Conservation (phyloP, 1,140 invertebrate species). For the Lordiphosa clarofinis region DNA sequence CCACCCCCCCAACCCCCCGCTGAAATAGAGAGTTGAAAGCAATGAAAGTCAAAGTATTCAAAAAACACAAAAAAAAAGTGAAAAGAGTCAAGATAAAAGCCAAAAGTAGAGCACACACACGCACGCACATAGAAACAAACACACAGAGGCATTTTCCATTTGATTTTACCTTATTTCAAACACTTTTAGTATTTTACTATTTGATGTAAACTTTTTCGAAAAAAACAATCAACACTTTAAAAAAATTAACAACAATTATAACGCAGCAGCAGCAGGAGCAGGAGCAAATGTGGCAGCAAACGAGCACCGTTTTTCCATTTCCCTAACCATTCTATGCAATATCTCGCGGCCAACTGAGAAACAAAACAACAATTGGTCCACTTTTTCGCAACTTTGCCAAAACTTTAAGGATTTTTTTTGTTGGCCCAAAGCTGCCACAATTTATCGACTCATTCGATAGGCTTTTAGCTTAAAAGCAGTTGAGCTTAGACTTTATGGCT, state of each 20-base stretch:
- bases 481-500: no score
- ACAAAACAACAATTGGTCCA: slow-evolving; percentile 38
- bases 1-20: neutral
- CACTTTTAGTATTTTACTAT: neutral
- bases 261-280: slow-evolving; percentile 15
- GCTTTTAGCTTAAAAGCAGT: no score
- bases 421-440: no score
- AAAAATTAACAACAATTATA: slow-evolving; percentile 19
- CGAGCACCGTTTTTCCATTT: slow-evolving; percentile 25
- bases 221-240: slow-evolving; percentile 1
- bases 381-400: slow-evolving; percentile 2
- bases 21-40: slow-evolving; percentile 35
- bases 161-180: neutral
- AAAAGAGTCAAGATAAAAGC: slow-evolving; percentile 14
- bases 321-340: slow-evolving; percentile 42
- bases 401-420: no score
- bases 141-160: neutral
- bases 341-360: slow-evolving; percentile 55
- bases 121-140: slow-evolving; percentile 15
- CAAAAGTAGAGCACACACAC: slow-evolving; percentile 17
- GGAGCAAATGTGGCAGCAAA: slow-evolving; percentile 15
- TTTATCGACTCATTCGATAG: no score
- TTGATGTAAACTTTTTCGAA: neutral
- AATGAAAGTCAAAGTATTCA: slow-evolving; percentile 56
- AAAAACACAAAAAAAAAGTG: slow-evolving; percentile 19